Percentiles rank a stretch among this genome's conserved stretches.
Conservation (phyloP, 2,113 vertebrate species). For the Microtus pennsylvanicus region DNA sequence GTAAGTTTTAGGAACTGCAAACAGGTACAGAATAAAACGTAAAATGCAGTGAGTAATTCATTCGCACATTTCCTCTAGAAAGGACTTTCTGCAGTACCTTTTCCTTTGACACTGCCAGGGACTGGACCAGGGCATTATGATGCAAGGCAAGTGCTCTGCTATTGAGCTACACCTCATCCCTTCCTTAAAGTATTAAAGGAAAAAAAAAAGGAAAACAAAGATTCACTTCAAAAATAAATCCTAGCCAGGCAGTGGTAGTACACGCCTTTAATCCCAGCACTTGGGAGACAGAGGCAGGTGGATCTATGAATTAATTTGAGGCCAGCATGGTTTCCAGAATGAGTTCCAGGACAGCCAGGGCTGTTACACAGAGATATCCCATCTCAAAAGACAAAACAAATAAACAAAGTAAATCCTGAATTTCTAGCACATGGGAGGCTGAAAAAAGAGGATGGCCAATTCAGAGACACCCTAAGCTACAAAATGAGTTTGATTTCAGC, state of each 20-base stretch:
- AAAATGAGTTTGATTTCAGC: background rate
- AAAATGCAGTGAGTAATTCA: background rate
- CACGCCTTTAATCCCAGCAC: background rate
- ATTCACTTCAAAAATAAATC: background rate
- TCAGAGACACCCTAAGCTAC: too few species aligned
- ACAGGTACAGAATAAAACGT: background rate
- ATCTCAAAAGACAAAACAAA: too few species aligned
- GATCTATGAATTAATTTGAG: too few species aligned
- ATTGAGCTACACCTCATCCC: background rate
- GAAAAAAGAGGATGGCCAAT: too few species aligned
- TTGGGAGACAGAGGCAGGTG: background rate
- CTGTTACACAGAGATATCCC: too few species aligned
- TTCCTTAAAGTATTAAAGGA: background rate
- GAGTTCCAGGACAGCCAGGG: too few species aligned
- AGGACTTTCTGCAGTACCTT: background rate
- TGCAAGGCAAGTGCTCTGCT: background rate
- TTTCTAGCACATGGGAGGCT: too few species aligned
- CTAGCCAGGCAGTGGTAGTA: background rate
- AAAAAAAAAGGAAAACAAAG: background rate
- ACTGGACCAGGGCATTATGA: background rate
- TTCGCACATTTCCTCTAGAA: background rate
- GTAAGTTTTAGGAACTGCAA: conserved; percentile 42
- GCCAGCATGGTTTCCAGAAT: too few species aligned
- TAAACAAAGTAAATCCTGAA: too few species aligned
- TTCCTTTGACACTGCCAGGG: background rate